Evolutionary conservation across 2,888 invertebrate species (phyloP).

Genomic region (Pammene fasciana): DNA sequence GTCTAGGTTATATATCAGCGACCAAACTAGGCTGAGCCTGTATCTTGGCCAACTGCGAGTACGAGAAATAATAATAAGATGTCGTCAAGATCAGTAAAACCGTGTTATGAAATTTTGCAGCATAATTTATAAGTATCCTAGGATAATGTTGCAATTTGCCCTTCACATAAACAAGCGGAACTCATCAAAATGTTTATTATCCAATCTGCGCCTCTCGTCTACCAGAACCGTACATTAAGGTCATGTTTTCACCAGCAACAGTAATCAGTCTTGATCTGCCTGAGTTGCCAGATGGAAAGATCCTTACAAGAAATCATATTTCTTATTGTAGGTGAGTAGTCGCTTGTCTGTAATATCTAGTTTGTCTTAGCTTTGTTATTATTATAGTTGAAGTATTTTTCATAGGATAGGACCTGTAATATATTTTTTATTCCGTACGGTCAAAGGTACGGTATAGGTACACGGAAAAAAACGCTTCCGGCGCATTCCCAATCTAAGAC

Average conservation of each 20-base stretch:
- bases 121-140: conserved; percentile 24
- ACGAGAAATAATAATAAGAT: too few species aligned
- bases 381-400: too few species aligned
- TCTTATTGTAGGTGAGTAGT: conserved; percentile 4
- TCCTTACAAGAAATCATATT: conserved; percentile 16
- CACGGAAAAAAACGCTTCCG: too few species aligned
- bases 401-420: too few species aligned
- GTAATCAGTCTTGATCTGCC: conserved; percentile 36
- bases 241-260: conserved; percentile 32
- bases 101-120: conserved; percentile 5
- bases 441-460: too few species aligned
- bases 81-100: too few species aligned
- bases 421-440: too few species aligned
- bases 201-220: conserved; percentile 36
- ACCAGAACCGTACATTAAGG: conserved; percentile 35
- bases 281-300: conserved; percentile 21
- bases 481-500: too few species aligned
- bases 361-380: background rate
- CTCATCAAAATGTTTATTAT: conserved; percentile 42
- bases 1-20: too few species aligned
- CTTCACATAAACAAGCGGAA: conserved; percentile 35
- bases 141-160: conserved; percentile 36
- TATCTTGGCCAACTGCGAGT: too few species aligned
- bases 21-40: too few species aligned
- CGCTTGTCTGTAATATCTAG: background rate